Conservation (phyloP, 2,797 vertebrate species). For the Halcyon leucocephala region DNA sequence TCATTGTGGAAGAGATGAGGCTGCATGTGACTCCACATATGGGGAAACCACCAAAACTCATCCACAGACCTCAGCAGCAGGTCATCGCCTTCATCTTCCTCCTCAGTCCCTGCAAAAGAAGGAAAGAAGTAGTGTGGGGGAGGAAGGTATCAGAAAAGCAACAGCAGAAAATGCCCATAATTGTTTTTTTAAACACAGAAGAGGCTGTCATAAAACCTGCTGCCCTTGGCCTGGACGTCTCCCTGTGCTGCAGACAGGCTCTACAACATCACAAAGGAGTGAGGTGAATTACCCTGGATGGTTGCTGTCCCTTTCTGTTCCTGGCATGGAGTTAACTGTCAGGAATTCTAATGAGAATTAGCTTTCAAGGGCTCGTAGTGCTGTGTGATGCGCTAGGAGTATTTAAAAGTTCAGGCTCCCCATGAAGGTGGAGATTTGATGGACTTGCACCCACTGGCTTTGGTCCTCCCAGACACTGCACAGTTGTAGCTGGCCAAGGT, state of each 20-base stretch:
- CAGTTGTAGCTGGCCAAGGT: background rate
- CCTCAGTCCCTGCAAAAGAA: slow-evolving; percentile 86
- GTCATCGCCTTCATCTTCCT: slow-evolving; percentile 94
- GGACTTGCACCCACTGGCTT: background rate
- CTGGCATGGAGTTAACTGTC: background rate
- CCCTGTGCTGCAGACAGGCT: background rate
- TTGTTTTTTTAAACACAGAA: background rate
- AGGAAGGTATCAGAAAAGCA: background rate
- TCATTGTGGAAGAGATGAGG: slow-evolving; percentile 95
- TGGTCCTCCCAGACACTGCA: background rate
- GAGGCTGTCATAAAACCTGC: background rate
- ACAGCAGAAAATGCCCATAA: background rate
- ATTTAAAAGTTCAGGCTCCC: background rate
- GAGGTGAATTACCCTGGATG: too few species aligned
- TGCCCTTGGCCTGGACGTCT: background rate
- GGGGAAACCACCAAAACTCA: slow-evolving; percentile 96
- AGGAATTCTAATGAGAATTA: background rate
- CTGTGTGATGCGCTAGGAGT: background rate
- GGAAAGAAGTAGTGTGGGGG: background rate
- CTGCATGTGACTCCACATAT: slow-evolving; percentile 98
- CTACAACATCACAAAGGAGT: background rate
- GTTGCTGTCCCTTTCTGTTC: background rate
- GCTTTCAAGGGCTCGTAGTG: background rate
- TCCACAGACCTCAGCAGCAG: slow-evolving; percentile 87
- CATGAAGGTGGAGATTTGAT: background rate